phyloP scores from a whole-genome alignment of 2,888 invertebrate genomes.

The Abscondita cerata region DNA sequence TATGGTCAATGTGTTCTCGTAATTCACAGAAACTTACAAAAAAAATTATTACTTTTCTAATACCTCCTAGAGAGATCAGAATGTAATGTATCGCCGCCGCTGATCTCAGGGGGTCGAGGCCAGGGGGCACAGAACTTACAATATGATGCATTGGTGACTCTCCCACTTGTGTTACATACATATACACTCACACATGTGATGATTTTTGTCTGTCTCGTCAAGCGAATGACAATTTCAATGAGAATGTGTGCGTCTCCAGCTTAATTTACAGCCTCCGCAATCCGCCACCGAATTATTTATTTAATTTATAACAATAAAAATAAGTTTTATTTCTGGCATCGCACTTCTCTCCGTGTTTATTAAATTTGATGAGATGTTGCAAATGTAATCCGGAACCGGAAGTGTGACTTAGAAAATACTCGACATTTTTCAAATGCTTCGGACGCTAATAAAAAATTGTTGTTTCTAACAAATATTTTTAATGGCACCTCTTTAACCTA shows the following conservation, averaged over 20 bases:
- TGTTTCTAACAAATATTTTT: too few species aligned
- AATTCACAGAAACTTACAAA: not conserved
- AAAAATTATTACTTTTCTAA: not conserved
- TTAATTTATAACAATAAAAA: too few species aligned
- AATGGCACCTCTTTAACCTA: not conserved
- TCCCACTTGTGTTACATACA: constrained; percentile 45
- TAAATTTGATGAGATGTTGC: too few species aligned
- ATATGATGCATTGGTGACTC: constrained; percentile 48
- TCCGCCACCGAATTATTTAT: too few species aligned
- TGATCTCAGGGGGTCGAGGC: constrained; percentile 45
- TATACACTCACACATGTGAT: constrained; percentile 38
- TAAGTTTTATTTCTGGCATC: too few species aligned
- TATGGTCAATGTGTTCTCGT: too few species aligned
- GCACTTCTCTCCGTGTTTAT: too few species aligned
- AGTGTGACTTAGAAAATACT: not conserved
- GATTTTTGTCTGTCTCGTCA: constrained; percentile 40
- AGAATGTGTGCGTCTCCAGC: constrained; percentile 15
- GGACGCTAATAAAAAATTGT: too few species aligned
- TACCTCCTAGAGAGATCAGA: constrained; percentile 1
- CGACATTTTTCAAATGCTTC: too few species aligned
- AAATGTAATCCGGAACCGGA: not conserved
- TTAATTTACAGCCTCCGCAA: not conserved
- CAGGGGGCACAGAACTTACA: constrained; percentile 45
- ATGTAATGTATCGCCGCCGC: constrained; percentile 36
- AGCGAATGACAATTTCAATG: constrained; percentile 31